Evolutionary conservation across 2,888 invertebrate genomes (phyloP).

Genomic region (Perdita meconis): DNA sequence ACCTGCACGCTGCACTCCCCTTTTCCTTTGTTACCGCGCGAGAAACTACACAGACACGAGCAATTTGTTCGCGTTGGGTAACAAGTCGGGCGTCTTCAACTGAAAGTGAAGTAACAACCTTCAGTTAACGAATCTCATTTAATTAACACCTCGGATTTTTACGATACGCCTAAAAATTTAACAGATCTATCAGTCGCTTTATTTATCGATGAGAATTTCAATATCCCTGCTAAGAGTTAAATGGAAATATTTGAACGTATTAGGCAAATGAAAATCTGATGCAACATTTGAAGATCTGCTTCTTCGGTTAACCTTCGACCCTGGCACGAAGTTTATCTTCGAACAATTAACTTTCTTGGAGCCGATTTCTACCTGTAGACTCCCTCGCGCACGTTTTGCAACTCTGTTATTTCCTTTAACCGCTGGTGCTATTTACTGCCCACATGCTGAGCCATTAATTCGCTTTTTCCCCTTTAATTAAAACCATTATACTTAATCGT

Average conservation of each 20-base stretch:
- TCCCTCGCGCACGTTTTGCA: conserved; percentile 4
- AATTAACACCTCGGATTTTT: conserved; percentile 60
- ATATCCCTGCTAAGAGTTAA: too few relatives aligned
- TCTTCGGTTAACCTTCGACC: conserved; percentile 32
- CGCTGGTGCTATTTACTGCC: not conserved
- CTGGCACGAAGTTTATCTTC: not conserved
- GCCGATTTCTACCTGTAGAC: conserved; percentile 26
- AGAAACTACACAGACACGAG: conserved; percentile 67
- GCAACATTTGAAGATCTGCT: conserved; percentile 33
- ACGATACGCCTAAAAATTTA: conserved; percentile 23
- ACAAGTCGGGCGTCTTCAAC: conserved; percentile 57
- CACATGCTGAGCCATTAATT: conserved; percentile 1
- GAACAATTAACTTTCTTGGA: conserved; percentile 22
- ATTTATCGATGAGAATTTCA: too few relatives aligned
- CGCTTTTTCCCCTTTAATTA: not conserved
- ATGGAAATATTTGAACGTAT: too few relatives aligned
- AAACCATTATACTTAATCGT: not conserved
- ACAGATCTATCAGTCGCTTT: too few relatives aligned
- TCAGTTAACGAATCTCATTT: conserved; percentile 66
- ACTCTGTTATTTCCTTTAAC: conserved; percentile 28
- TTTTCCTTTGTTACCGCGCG: conserved; percentile 63
- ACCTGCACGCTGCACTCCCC: conserved; percentile 39
- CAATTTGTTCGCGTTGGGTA: conserved; percentile 70
- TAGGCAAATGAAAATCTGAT: too few relatives aligned
- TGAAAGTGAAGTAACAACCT: conserved; percentile 69